phyloP scores from a whole-genome alignment of 2,888 invertebrate genomes.

The Lymantria dispar region DNA sequence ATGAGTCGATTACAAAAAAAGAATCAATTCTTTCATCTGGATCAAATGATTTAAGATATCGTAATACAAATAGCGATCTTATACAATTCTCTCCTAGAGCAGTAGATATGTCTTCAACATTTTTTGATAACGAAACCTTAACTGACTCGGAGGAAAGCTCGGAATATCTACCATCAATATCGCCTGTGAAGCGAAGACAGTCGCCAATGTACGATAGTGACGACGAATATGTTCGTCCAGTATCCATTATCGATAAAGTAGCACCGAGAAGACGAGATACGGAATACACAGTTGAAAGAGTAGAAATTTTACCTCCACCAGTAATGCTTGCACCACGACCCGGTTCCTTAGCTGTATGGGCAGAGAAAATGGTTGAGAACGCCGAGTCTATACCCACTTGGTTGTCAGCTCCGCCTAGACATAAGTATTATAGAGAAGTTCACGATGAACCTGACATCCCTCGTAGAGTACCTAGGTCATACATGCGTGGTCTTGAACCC shows the following conservation, averaged over 20 bases:
- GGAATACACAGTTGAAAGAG: constrained; percentile 59
- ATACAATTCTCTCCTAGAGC: constrained; percentile 66
- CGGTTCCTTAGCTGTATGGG: constrained; percentile 68
- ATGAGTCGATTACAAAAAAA: constrained; percentile 48
- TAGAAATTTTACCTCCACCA: constrained; percentile 77
- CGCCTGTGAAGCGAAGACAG: constrained; percentile 23
- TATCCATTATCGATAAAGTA: constrained; percentile 64
- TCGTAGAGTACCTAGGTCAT: constrained; percentile 68
- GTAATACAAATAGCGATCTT: constrained; percentile 53
- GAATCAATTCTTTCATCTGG: constrained; percentile 30
- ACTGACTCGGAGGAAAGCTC: constrained; percentile 59
- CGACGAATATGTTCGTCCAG: constrained; percentile 62
- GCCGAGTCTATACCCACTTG: constrained; percentile 78
- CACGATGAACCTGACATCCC: constrained; percentile 69
- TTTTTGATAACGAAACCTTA: constrained; percentile 47
- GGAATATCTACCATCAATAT: constrained; percentile 52
- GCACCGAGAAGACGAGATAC: constrained; percentile 58
- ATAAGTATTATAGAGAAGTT: constrained; percentile 58
- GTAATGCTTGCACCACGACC: constrained; percentile 67
- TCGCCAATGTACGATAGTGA: constrained; percentile 54
- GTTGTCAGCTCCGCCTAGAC: constrained; percentile 73
- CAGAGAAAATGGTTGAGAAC: constrained; percentile 78
- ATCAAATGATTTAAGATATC: constrained; percentile 29
- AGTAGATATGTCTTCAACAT: constrained; percentile 33
- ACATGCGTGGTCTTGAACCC: constrained; percentile 86